A percentile compares a stretch with the other conserved stretches of the same genome.
phyloP scores from a whole-genome alignment of 2,888 invertebrate species.

The Podotricha telesiphe region DNA sequence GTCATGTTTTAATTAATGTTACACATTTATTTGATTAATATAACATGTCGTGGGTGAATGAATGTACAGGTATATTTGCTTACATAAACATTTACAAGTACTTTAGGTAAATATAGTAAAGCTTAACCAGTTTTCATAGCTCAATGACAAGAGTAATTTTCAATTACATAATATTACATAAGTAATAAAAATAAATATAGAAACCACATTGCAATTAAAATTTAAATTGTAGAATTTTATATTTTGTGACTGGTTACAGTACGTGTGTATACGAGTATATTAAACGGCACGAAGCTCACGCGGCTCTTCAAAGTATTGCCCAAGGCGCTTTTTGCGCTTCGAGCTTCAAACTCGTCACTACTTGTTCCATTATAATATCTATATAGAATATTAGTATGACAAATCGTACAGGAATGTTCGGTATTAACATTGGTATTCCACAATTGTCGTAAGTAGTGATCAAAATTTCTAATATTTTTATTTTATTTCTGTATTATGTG shows the following conservation, averaged over 20 bases:
- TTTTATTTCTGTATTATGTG: too few species aligned
- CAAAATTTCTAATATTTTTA: background rate
- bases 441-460: background rate
- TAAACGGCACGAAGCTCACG: constrained; percentile 20
- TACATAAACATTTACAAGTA: too few species aligned
- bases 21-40: too few species aligned
- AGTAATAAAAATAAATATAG: background rate
- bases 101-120: too few species aligned
- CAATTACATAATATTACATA: too few species aligned
- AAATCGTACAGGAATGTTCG: constrained; percentile 18
- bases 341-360: constrained; percentile 36
- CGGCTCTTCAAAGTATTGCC: constrained; percentile 45
- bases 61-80: too few species aligned
- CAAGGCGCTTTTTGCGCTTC: constrained; percentile 42
- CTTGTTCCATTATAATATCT: constrained; percentile 25
- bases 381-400: constrained; percentile 36
- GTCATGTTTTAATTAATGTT: too few species aligned
- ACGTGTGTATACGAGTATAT: constrained; percentile 27
- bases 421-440: background rate
- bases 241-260: constrained; percentile 16
- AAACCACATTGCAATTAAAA: background rate
- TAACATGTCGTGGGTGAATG: too few species aligned
- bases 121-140: too few species aligned
- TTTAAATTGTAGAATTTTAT: background rate
- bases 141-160: too few species aligned